Evolutionary conservation across 2,888 invertebrate species (phyloP), one percentile per base, ranked within the genome.

Genomic region (Drosophila lacicola): DNA sequence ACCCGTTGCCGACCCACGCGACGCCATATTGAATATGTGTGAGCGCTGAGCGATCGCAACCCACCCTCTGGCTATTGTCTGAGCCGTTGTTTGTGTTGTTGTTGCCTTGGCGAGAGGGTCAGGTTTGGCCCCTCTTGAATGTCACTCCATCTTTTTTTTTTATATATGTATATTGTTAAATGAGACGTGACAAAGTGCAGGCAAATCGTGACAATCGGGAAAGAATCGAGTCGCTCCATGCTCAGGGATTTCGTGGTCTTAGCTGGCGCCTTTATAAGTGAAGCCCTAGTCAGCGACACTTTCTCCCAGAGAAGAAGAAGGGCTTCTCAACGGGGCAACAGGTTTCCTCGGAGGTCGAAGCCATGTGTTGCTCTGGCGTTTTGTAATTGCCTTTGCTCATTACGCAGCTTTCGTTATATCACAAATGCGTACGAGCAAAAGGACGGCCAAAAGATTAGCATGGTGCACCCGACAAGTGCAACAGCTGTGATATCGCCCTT

Each of bases 361-460:
- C 81, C 84, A 82, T 78, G 85, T 78, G 75, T 67, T 53, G 55
- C 50, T 53, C 39, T 19, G 55, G 14, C 36, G 57, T 77, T 73
- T 74, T 74, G 77, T 79, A 84, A 82, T 84, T 89, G 82, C 56
- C 70, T 70, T 53, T 54, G 80, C 78, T 85, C 83, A 88, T 89
- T 88, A 88, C 74, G 74, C 70, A 58, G 82, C 67, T 66, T 67
- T 75, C 70, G 88, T 89, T 84, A 89, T 86, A 86, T 86, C 89
- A 86, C 85, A 68, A 53, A 17, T 44, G 55, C 41, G 60, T 33
- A 55, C 21, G 62, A 25, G 63, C 82, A 88, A 29, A 29, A 86
- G 87, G 83, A 80, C 82, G 68, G 68, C 29, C 61, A 49, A 57
- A 50, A 50, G 56, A 36, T 47, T 50, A 47, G 9, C 6, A 19